Base-by-base conservation (phyloP, 2,113 vertebrate species). In the Nothobranchius furzeri region DNA sequence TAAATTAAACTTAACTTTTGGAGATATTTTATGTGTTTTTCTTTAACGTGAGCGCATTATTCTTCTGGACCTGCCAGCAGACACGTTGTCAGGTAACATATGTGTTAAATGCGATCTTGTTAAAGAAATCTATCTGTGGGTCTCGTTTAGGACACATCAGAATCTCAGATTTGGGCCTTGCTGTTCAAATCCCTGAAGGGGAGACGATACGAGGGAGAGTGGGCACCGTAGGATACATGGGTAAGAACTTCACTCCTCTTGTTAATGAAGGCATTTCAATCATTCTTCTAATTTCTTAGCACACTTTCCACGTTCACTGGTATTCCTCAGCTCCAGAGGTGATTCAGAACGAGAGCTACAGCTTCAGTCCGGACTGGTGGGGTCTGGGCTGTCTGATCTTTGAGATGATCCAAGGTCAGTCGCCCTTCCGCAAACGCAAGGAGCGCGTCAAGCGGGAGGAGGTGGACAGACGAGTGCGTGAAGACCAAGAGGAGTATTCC, bases 171-270 rank as follows among this genome's bases (percentile, higher is more conserved):
- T 92, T 97, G 60, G 96, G 96, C 13, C 90, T 98, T 60, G 96
- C 96, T 9, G 81, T 95, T 79, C 94, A 97, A 85, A 91, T 98
- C 82, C 95, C 96, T 4, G 95, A 97, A 84, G 94, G 89, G 63
- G 92, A 94, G 83, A 93, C 86, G 0, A 93, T 96, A 76, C 92
- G 92, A 82, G 96, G 95, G 77, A 88, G 95, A 64, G 95, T 95
- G 35, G 96, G 96, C 15, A 98, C 95, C 0, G 93, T 96, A 43
- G 95, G 96, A 76, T 98, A 97, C 87, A 97, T 98, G 96, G 95
- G 95, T 97, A 87, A 30, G 93, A 65, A 42, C 17, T 58, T 62
- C 9, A 6, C 5, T 7, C 7, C 20, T 12, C n/a, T 55, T n/a
- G 13, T 64, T 25, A 17, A 7, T 4, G 4, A 62, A 17, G 13